Evolutionary conservation across 2,888 invertebrate species (phyloP), one percentile per base, ranked within the genome.

Genomic region (Limenitis camilla): DNA sequence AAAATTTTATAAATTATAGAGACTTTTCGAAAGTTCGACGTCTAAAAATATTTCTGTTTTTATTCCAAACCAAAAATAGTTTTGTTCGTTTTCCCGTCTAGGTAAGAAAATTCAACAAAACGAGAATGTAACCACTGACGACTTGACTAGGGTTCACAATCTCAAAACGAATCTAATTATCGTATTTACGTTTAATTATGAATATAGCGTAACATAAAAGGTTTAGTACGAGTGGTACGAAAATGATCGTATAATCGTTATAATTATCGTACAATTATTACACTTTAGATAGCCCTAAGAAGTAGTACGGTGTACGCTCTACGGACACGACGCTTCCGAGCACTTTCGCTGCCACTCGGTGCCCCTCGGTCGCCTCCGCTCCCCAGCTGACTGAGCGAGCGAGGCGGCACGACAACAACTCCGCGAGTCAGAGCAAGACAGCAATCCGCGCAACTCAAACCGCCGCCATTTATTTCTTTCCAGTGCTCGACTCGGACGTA

Each of bases 401-500:
- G 79, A 72, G 80, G 78, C 58, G 50, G 61, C 51, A 51, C 61
- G 63, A 62, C 61, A 57, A 53, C 44, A 28, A 30, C 31, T 53
- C 46, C 55, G 32, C 56, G 52, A 61, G 71, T 56, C 67, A 55
- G 67, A 63, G 63, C 58, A 58, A 53, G 67, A 66, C 61, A 60
- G 71, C 73, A 68, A 66, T 52, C 68, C 78, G 79, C 82, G 81
- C 81, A 80, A 66, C 73, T 70, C 76, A 54, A 64, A 67, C 50
- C 58, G 67, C 83, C 79, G 86, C 85, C 85, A 85, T 85, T 83
- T 78, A 80, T 77, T 81, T 78, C 81, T 81, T 78, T 85, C 76
- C 70, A 80, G 81, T 82, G 77, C 67, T 74, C 82, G 78, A 71
- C 76, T 71, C 76, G 72, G 76, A 72, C 78, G 78, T 73, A 75